Conservation (phyloP, 1,140 invertebrate genomes). For the Triops longicaudatus region DNA sequence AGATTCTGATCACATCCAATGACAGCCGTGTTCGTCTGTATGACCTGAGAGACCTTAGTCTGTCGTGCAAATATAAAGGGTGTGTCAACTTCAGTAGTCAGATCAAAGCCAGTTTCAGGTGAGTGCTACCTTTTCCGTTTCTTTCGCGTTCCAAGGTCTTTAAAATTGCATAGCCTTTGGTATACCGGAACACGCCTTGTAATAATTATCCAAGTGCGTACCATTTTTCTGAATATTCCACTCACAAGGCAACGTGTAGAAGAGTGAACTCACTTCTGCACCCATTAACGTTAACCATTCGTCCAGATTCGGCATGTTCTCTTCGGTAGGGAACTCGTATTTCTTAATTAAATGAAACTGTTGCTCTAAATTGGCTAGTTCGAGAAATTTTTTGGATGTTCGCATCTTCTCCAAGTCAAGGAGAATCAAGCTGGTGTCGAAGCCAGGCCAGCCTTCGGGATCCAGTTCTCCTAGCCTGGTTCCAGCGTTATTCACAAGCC, state of each 20-base stretch:
- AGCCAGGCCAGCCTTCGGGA: constrained; percentile 30
- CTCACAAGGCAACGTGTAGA: constrained; percentile 31
- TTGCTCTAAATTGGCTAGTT: constrained; percentile 29
- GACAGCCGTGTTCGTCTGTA: constrained; percentile 94
- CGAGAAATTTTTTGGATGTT: constrained; percentile 19
- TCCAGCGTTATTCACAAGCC: constrained; percentile 26
- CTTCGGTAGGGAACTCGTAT: constrained; percentile 29
- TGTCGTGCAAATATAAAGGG: constrained; percentile 94
- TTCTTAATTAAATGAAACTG: constrained; percentile 29
- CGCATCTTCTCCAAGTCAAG: constrained; percentile 31
- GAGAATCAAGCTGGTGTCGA: constrained; percentile 30
- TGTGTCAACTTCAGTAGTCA: constrained; percentile 93
- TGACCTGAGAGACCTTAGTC: constrained; percentile 87
- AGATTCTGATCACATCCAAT: constrained; percentile 93
- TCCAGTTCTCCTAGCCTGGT: constrained; percentile 28
- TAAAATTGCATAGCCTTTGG: constrained; percentile 31
- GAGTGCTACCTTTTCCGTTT: constrained; percentile 27
- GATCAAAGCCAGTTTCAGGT: constrained; percentile 87
- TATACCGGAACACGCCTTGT: constrained; percentile 19
- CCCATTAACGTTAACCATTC: constrained; percentile 31
- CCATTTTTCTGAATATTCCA: constrained; percentile 30
- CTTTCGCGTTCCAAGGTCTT: not conserved
- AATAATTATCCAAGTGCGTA: constrained; percentile 23
- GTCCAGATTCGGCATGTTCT: constrained; percentile 28
- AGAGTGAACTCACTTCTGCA: constrained; percentile 28